phyloP scores from a whole-genome alignment of 2,888 invertebrate species.

The Acanthococcus lagerstroemiae region DNA sequence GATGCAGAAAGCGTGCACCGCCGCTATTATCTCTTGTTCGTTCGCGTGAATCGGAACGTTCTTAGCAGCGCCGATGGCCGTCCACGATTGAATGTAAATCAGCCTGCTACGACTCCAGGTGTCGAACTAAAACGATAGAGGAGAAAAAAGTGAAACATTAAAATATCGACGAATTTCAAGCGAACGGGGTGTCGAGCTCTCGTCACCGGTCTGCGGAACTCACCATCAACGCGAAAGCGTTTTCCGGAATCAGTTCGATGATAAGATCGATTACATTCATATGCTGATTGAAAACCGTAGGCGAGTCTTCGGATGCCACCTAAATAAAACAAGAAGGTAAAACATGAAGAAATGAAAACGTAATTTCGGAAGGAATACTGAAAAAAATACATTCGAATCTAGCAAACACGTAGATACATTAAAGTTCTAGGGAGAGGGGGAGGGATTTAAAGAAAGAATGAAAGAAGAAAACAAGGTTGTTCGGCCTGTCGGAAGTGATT shows the following conservation, averaged over 20 bases:
- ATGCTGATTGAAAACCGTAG: constrained; percentile 12
- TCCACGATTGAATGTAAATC: not conserved
- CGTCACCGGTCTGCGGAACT: not conserved
- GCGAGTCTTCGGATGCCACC: not conserved
- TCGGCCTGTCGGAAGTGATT: too few species aligned
- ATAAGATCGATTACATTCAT: constrained; percentile 14
- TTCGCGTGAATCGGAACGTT: not conserved
- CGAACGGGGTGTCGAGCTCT: not conserved
- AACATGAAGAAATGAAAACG: not conserved
- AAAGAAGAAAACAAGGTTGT: too few species aligned
- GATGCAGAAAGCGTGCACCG: not conserved
- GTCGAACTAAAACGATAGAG: too few species aligned
- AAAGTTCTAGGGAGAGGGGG: too few species aligned
- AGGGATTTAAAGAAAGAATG: too few species aligned
- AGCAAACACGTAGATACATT: too few species aligned
- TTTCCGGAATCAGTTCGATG: constrained; percentile 13
- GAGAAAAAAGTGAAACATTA: too few species aligned
- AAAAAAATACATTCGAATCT: too few species aligned
- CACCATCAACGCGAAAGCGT: constrained; percentile 4
- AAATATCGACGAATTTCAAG: not conserved
- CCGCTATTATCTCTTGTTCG: not conserved
- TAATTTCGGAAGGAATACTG: not conserved
- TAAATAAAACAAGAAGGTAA: not conserved
- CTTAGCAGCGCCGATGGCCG: not conserved
- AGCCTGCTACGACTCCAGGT: not conserved